Percentiles rank a stretch among this genome's conserved stretches.
phyloP scores from a whole-genome alignment of 2,113 vertebrate genomes.

The Phaethon lepturus region DNA sequence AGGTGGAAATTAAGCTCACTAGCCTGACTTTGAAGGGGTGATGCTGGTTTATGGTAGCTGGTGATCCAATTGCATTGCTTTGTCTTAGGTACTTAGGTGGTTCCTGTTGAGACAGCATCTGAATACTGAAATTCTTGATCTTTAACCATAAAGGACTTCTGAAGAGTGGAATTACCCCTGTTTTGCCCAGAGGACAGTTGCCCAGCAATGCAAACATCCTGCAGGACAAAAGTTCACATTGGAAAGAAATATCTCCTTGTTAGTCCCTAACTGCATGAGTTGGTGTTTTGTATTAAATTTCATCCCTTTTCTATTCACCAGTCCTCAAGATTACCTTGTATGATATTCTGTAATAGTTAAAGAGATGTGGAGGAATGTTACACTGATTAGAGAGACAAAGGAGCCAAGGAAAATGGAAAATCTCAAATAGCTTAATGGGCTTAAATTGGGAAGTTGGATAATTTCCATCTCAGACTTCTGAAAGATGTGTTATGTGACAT shows the following conservation, averaged over 20 bases:
- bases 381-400: neutral
- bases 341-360: neutral
- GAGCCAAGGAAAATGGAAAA: conserved; percentile 6
- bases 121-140: neutral
- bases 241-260: neutral
- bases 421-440: conserved; percentile 47
- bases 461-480: conserved; percentile 44
- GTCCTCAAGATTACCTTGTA: neutral
- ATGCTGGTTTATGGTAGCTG: neutral
- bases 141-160: neutral
- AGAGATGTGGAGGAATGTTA: neutral
- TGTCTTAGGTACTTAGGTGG: neutral
- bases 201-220: neutral
- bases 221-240: neutral
- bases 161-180: neutral
- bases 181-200: neutral
- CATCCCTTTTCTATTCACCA: neutral
- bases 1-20: neutral
- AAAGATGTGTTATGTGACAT: conserved; percentile 12
- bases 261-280: neutral
- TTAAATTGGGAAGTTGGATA: conserved; percentile 50
- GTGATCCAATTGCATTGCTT: neutral
- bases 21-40: neutral
- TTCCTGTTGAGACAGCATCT: neutral
- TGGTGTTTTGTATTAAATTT: neutral